phyloP scores from a whole-genome alignment of 2,888 invertebrate genomes.

The Acrobeloides nanus region DNA sequence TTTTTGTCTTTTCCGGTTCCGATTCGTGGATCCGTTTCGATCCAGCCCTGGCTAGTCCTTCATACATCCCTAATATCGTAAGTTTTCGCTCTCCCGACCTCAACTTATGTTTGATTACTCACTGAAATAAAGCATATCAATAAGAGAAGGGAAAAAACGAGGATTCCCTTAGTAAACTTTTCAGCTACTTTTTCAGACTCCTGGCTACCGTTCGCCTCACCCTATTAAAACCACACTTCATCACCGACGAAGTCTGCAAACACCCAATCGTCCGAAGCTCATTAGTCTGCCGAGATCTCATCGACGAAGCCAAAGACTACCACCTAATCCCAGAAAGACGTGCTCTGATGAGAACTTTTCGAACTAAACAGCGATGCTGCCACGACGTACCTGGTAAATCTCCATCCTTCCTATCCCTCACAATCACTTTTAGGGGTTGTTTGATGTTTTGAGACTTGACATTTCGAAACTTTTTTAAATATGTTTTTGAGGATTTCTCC shows the following conservation, averaged over 20 bases:
- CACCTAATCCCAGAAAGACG: conserved; percentile 77
- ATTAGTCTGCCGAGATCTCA: conserved; percentile 56
- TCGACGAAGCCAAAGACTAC: conserved; percentile 80
- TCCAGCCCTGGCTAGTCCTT: too few species aligned
- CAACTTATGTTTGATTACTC: too few species aligned
- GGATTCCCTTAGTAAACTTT: too few species aligned
- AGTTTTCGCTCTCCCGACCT: background rate
- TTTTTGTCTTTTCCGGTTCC: background rate
- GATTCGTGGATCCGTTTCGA: too few species aligned
- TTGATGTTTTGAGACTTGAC: too few species aligned
- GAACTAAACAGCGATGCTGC: conserved; percentile 69
- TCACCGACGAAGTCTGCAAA: conserved; percentile 60
- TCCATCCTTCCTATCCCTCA: background rate
- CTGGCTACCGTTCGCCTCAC: conserved; percentile 72
- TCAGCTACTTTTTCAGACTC: conserved; percentile 55
- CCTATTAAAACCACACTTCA: conserved; percentile 70
- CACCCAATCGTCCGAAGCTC: conserved; percentile 63
- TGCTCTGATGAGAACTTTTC: conserved; percentile 66
- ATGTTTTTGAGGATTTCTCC: too few species aligned
- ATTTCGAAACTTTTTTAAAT: too few species aligned
- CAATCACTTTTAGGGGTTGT: too few species aligned
- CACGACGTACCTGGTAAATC: conserved; percentile 57
- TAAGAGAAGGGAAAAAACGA: too few species aligned
- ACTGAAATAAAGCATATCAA: too few species aligned
- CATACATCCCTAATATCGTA: background rate